Percentiles rank a stretch among this genome's conserved stretches.
Evolutionary conservation across 2,113 vertebrate genomes (phyloP).

Genomic region (Oryzias celebensis): DNA sequence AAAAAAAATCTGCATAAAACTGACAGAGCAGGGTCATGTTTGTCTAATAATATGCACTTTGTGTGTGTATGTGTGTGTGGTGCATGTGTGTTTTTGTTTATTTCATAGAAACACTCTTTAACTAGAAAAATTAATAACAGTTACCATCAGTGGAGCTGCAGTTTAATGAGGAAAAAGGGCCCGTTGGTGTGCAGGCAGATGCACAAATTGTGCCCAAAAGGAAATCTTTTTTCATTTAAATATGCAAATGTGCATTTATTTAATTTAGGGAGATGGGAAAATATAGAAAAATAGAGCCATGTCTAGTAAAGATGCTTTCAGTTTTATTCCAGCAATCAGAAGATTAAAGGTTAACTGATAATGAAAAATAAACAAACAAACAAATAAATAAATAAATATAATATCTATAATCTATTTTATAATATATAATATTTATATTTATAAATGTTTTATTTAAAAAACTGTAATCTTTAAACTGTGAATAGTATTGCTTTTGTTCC

Average conservation of each 20-base stretch:
- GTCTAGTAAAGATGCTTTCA: neutral
- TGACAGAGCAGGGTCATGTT: conserved; percentile 27
- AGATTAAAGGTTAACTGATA: too few species aligned
- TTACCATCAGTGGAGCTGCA: conserved; percentile 25
- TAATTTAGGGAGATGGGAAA: conserved; percentile 23
- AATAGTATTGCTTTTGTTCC: too few species aligned
- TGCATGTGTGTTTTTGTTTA: neutral
- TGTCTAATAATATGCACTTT: conserved; percentile 1
- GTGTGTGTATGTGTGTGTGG: too few species aligned
- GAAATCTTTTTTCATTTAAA: conserved; percentile 47
- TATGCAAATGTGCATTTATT: conserved; percentile 43
- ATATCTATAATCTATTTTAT: too few species aligned
- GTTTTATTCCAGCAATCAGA: neutral
- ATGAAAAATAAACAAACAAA: too few species aligned
- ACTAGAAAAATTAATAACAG: conserved; percentile 39
- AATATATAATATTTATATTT: too few species aligned
- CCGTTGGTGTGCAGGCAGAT: conserved; percentile 22
- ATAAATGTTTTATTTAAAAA: too few species aligned
- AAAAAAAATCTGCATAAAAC: conserved; percentile 20
- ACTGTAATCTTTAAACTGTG: too few species aligned
- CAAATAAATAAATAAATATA: too few species aligned
- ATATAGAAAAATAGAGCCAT: neutral
- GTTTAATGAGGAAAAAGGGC: conserved; percentile 41
- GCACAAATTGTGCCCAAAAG: conserved; percentile 48
- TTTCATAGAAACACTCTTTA: conserved; percentile 10